phyloP scores from a whole-genome alignment of 2,888 invertebrate genomes.

The Xestobium rufovillosum region DNA sequence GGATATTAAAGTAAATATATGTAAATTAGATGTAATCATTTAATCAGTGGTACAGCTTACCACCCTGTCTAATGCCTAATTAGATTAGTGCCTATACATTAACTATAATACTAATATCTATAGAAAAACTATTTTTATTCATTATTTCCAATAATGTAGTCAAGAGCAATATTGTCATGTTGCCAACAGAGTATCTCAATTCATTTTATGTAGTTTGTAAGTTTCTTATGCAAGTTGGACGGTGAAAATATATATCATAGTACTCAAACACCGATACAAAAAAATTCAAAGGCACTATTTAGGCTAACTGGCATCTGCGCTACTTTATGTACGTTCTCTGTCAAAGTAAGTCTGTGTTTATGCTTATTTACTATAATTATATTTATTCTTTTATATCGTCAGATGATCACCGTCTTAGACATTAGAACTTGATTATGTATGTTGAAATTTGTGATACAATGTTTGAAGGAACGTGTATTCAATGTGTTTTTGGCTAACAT shows the following conservation, averaged over 20 bases:
- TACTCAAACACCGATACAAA: too few species aligned
- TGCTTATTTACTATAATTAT: too few species aligned
- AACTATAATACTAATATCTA: constrained; percentile 1
- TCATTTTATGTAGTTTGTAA: not conserved
- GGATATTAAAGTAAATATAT: too few species aligned
- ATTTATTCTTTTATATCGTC: too few species aligned
- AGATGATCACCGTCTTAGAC: constrained; percentile 1
- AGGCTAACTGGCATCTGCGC: too few species aligned
- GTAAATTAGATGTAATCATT: not conserved
- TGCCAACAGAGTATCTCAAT: not conserved
- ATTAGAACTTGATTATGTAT: not conserved
- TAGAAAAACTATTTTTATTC: constrained; percentile 2
- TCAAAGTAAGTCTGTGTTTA: too few species aligned
- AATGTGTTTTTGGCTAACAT: too few species aligned
- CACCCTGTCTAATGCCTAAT: constrained; percentile 3
- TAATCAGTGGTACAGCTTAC: constrained; percentile 3
- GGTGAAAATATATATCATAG: too few species aligned
- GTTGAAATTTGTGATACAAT: not conserved
- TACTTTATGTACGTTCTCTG: too few species aligned
- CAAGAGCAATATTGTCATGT: constrained; percentile 2
- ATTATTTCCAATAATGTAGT: constrained; percentile 2
- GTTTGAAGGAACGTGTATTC: too few species aligned
- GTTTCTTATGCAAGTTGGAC: too few species aligned
- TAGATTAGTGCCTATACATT: constrained; percentile 2
- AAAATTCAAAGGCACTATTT: constrained; percentile 1